These are phyloP conservation scores for Harmothoe impar DNA, from an alignment of 2,888 invertebrate species.

Conservation along the genomic window DNA sequence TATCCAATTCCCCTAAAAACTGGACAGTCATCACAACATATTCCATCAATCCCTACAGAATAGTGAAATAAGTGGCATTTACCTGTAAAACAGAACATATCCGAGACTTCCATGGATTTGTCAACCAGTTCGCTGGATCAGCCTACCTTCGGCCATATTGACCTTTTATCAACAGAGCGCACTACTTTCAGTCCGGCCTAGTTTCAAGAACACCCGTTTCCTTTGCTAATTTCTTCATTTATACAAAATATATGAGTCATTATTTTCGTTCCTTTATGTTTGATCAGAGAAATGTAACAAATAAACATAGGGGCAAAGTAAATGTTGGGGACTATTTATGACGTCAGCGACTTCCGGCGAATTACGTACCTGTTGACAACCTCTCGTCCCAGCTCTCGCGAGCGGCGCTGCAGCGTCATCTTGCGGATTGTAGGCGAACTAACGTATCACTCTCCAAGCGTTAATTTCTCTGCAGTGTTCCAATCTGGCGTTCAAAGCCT, in stretches of 20 bases:
- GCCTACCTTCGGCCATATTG: slow-evolving; percentile 57
- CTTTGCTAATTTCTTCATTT: neutral
- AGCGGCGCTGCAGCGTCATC: slow-evolving; percentile 52
- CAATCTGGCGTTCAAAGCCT: neutral
- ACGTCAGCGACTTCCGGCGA: slow-evolving; percentile 64
- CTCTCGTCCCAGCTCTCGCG: slow-evolving; percentile 54
- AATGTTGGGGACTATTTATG: slow-evolving; percentile 58
- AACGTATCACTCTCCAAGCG: neutral
- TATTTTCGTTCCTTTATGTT: neutral
- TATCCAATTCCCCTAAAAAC: neutral
- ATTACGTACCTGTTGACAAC: slow-evolving; percentile 56
- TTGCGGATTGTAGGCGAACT: neutral
- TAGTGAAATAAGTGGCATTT: slow-evolving; percentile 41
- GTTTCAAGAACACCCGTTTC: neutral
- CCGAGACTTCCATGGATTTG: slow-evolving; percentile 60
- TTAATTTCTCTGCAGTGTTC: neutral
- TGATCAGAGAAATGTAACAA: neutral
- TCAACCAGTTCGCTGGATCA: slow-evolving; percentile 48
- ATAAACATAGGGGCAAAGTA: neutral
- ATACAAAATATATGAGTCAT: neutral
- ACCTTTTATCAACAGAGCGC: slow-evolving; percentile 61
- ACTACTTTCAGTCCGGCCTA: slow-evolving; percentile 59
- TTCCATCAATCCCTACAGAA: neutral
- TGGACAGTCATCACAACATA: neutral
- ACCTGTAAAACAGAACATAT: slow-evolving; percentile 61